A percentile compares a stretch with the other conserved stretches of the same genome.
Conservation (phyloP, 2,888 invertebrate genomes). For the Lasioglossum marginatum region DNA sequence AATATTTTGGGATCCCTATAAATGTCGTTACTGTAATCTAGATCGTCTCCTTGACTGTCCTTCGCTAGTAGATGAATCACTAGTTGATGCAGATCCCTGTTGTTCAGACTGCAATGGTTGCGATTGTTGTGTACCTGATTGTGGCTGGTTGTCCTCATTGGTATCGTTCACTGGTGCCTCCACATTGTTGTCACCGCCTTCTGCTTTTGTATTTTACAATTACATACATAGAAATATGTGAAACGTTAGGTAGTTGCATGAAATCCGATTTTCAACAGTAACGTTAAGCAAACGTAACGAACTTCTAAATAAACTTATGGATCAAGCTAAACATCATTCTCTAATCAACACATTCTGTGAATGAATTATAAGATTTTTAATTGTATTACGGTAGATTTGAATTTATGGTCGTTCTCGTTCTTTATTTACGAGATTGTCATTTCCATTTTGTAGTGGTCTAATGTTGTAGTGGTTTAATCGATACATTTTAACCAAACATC, state of each 20-base stretch:
- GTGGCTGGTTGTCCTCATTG: constrained; percentile 65
- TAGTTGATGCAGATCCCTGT: constrained; percentile 55
- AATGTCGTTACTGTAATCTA: constrained; percentile 51
- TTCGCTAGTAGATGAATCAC: constrained; percentile 19
- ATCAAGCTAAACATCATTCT: neutral
- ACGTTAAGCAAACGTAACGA: neutral
- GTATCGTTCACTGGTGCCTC: constrained; percentile 51
- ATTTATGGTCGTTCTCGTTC: too few species aligned
- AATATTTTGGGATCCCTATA: neutral
- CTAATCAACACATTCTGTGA: neutral
- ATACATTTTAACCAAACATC: too few species aligned
- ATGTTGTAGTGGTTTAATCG: too few species aligned
- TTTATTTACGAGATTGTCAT: neutral
- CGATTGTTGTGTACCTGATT: constrained; percentile 59
- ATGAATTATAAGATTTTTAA: neutral
- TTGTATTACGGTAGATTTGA: too few species aligned
- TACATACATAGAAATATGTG: neutral
- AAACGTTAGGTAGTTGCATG: neutral
- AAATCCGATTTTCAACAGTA: neutral
- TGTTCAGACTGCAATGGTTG: constrained; percentile 52
- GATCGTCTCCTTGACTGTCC: constrained; percentile 49
- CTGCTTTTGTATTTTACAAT: constrained; percentile 23
- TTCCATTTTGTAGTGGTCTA: neutral
- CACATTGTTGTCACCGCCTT: constrained; percentile 50
- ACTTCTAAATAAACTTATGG: neutral